phyloP scores from a whole-genome alignment of 2,113 vertebrate species.

The Neotragus pygmaeus region DNA sequence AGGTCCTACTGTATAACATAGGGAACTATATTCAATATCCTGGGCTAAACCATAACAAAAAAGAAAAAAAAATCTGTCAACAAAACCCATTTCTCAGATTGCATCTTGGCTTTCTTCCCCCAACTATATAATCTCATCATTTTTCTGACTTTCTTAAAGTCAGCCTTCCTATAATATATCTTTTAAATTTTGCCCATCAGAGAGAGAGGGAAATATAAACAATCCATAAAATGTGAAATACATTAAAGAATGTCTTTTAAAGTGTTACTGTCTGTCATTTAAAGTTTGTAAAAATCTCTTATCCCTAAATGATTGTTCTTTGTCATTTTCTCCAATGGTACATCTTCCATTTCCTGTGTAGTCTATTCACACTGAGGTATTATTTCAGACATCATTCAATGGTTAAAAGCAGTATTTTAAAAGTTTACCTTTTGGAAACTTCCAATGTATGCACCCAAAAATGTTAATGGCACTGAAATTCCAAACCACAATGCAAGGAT shows the following conservation, averaged over 20 bases:
- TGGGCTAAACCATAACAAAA: neutral
- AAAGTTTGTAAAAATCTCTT: neutral
- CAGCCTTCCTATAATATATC: neutral
- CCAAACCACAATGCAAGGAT: constrained; percentile 93
- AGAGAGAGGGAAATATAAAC: neutral
- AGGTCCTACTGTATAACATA: neutral
- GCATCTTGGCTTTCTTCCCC: neutral
- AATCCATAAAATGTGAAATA: neutral
- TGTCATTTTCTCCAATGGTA: neutral
- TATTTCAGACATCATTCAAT: neutral
- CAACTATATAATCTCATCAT: neutral
- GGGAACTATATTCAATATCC: neutral
- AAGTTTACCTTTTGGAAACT: constrained; percentile 87
- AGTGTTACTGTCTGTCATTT: neutral
- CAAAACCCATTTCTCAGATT: neutral
- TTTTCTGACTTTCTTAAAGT: neutral
- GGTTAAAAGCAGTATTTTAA: constrained; percentile 1
- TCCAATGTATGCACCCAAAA: constrained; percentile 91
- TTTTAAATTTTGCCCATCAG: constrained; percentile 10
- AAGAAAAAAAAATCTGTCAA: neutral
- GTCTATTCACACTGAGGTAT: neutral
- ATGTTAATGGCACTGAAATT: constrained; percentile 92
- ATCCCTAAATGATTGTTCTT: constrained; percentile 11
- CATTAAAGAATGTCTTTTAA: neutral
- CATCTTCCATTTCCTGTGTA: neutral